Evolutionary conservation across 2,888 invertebrate genomes (phyloP), one percentile per base, ranked within the genome.

Genomic region (Pyrgus malvae): DNA sequence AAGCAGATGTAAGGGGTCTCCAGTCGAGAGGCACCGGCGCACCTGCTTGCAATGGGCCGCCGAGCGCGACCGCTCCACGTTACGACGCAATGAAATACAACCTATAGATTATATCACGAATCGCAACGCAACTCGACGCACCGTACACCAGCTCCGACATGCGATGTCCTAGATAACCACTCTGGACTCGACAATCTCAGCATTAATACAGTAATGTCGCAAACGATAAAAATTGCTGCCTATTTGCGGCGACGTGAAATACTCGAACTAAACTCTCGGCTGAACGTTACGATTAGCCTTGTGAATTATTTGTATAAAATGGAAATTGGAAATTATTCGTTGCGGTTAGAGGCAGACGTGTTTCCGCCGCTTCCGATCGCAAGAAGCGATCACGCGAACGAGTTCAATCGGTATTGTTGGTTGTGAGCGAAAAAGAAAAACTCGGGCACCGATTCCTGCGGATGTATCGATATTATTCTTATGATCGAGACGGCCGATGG

Each of bases 311-410:
- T 83, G 80, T 82, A 67, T 65, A 62, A 68, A 67, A 66, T 84
- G 78, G 76, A 87, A 87, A 89, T 87, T 88, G 83, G 78, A 83
- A 83, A 86, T 84, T 81, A 80, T 80, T 80, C 77, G 71, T 79
- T 89, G 90, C 78, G 88, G 89, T 90, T 85, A 71, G 77, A 77
- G 77, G 71, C 77, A 86, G 84, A 87, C 88, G 87, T 85, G 86
- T 84, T 84, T 89, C 89, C 87, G 78, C 78, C 76, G 82, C 79
- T 89, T 89, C 88, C 73, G 76, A 77, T 75, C 65, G 71, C 19
- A 21, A 41, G 53, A 53, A 66, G 65, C 69, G 79, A 79, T 83
- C 89, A 87, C 88, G 87, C 88, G 82, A 87, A 80, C 74, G 63
- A 67, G 57, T 62, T 62, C 68, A 66, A 68, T 62, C 53, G 53